Base-by-base conservation (phyloP, 2,888 invertebrate genomes). In the Anorthoa munda region DNA sequence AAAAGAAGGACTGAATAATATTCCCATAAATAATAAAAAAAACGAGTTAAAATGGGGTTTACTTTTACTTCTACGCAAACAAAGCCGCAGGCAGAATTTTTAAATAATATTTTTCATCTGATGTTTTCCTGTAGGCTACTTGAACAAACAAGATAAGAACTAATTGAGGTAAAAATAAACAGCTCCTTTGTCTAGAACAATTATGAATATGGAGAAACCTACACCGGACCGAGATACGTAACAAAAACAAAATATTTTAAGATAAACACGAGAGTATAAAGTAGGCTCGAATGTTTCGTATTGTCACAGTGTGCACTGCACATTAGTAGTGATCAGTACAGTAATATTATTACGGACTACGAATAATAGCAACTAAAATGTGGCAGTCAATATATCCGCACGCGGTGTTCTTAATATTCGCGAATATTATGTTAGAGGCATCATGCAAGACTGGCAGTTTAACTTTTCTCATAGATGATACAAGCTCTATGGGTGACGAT, bases 391-490 rank as follows among this genome's bases (percentile, higher is more conserved):
- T 66, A 12, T 65, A 58, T 56, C 70, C 60, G 45, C 64, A 48
- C 21, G 58, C 56, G 3, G 12, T 84, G 23, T 56, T 84, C 1
- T 23, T 86, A 12, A 50, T 78, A 56, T 21, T 84, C 11, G 18
- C 46, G 15, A 72, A 77, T 66, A 66, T 81, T 66, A 66, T 81
- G 39, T 39, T 74, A 7, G 64, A 66, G 31, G 74, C 68, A 73
- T 83, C 84, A 79, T 88, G 88, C 75, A 65, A 67, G 9, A 82
- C 76, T 7, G 82, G 83, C 13, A 86, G 87, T 72, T 79, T 90
- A 65, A 85, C 88, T 1, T 90, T 90, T 66, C 88, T 88, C 1
- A 90, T 92, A 64, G 91, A 92, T 26, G 84, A 90, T 31, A 89
- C 91, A 0, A 0, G 2, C 0, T 91, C 91, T 4, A 90, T 92